A percentile compares a stretch with the other conserved stretches of the same genome.
Evolutionary conservation across 2,113 vertebrate genomes (phyloP).

Genomic region (Boulengeromyrus knoepffleri): DNA sequence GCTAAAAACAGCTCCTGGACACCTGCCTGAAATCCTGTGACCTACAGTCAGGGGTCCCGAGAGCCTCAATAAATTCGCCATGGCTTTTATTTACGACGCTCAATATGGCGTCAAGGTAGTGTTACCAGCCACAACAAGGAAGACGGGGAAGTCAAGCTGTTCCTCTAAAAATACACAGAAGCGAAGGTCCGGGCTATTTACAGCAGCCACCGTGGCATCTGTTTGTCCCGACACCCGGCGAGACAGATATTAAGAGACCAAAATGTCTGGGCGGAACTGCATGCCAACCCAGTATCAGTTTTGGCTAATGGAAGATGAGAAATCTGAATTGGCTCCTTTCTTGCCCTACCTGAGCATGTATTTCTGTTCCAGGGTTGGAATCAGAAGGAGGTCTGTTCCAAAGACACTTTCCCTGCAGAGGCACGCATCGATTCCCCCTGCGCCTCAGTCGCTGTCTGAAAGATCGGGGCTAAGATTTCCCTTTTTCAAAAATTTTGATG

Average conservation of each 20-base stretch:
- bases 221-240: neutral
- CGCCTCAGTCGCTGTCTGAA: neutral
- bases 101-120: neutral
- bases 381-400: slow-evolving; percentile 14
- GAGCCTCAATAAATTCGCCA: neutral
- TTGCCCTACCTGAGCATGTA: neutral
- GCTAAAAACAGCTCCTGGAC: neutral
- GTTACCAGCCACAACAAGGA: neutral
- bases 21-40: neutral
- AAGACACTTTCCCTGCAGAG: slow-evolving; percentile 12
- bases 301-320: neutral
- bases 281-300: neutral
- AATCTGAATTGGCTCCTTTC: neutral
- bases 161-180: neutral
- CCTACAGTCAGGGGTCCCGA: neutral
- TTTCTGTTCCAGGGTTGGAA: neutral
- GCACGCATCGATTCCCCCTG: slow-evolving; percentile 15
- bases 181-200: neutral
- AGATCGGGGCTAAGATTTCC: slow-evolving; percentile 28
- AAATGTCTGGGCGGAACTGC: neutral
- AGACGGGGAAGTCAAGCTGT: neutral
- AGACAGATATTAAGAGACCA: neutral
- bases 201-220: neutral
- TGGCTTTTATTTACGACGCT: neutral
- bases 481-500: slow-evolving; percentile 35